Evolutionary conservation across 2,888 invertebrate genomes (phyloP), one percentile per base, ranked within the genome.

Genomic region (Thecocarcelia acutangulata): DNA sequence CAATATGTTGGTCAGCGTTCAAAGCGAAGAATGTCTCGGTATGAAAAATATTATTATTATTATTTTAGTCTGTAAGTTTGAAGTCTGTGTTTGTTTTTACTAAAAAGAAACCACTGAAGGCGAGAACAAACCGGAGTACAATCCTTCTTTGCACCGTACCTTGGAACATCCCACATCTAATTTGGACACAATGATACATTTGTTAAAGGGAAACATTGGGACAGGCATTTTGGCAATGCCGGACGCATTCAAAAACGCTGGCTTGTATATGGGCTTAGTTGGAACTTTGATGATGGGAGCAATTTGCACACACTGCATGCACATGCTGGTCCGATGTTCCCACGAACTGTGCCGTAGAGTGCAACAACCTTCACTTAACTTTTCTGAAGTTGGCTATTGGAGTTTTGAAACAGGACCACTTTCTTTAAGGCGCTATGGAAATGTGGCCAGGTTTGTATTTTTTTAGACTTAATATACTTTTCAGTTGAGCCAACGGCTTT

Each of bases 161-260:
- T 90, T 96, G 85, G 95, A 95, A 87, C 94, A 96, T 90, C 96
- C 96, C 0, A 96, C 96, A 3, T 95, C 96, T 84, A 97, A 95
- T 91, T 92, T 94, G 85, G 95, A 95, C 87, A 95, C 96, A 1
- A 92, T 95, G 89, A 93, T 95, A 84, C 95, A 95, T 88, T 91
- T 95, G 83, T 90, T 95, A 44, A 95, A 95, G 90, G 95, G 94
- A 28, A 95, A 94, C 86, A 93, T 94, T 83, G 98, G 98, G 8
- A 98, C 98, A 0, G 99, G 99, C 4, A 97, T 99, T 85, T 92
- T 99, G 85, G 98, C 99, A 8, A 97, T 99, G 96, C 98, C 99
- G 4, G 95, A 97, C 91, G 98, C 97, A 15, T 96, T 98, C 88
- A 94, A 95, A 89, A 96, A 98, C 92, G 95, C 97, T 73, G 98